These are phyloP conservation scores for Aporophyla lueneburgensis DNA, from an alignment of 2,888 invertebrate species.

Conservation along the genomic window DNA sequence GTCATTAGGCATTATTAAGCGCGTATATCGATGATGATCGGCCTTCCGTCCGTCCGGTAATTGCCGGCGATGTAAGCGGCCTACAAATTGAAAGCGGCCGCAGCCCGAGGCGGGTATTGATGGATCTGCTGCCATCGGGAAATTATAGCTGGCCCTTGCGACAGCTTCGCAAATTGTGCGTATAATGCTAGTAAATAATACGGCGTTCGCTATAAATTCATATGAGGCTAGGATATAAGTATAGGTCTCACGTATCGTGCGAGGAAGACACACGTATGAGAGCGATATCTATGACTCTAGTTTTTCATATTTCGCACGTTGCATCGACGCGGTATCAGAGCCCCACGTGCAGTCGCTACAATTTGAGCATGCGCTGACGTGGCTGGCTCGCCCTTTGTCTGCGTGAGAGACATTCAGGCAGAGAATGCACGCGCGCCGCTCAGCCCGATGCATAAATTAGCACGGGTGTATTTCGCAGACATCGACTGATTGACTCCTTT, in stretches of 20 bases:
- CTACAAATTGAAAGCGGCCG: conserved; percentile 91
- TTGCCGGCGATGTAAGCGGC: conserved; percentile 88
- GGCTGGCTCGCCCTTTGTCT: conserved; percentile 82
- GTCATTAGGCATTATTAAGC: conserved; percentile 90
- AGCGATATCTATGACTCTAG: conserved; percentile 43
- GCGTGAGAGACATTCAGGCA: conserved; percentile 73
- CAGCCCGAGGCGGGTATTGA: conserved; percentile 88
- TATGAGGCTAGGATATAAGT: conserved; percentile 81
- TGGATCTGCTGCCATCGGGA: conserved; percentile 90
- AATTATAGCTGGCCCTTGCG: conserved; percentile 90
- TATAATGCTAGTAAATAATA: conserved; percentile 91
- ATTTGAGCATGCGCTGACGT: conserved; percentile 58
- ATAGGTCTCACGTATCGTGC: conserved; percentile 76
- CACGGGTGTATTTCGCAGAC: conserved; percentile 85
- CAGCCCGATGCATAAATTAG: conserved; percentile 85
- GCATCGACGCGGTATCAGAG: conserved; percentile 51
- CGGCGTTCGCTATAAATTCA: conserved; percentile 86
- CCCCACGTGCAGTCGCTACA: conserved; percentile 39
- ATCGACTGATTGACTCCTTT: conserved; percentile 90
- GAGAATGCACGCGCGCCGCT: conserved; percentile 69
- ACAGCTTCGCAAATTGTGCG: conserved; percentile 91
- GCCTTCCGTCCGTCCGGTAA: conserved; percentile 89
- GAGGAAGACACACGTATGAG: conserved; percentile 65
- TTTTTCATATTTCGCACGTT: conserved; percentile 49
- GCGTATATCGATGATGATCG: conserved; percentile 88